These are phyloP conservation scores for Catocala nupta DNA, from an alignment of 2,888 invertebrate genomes.

Conservation along the genomic window DNA sequence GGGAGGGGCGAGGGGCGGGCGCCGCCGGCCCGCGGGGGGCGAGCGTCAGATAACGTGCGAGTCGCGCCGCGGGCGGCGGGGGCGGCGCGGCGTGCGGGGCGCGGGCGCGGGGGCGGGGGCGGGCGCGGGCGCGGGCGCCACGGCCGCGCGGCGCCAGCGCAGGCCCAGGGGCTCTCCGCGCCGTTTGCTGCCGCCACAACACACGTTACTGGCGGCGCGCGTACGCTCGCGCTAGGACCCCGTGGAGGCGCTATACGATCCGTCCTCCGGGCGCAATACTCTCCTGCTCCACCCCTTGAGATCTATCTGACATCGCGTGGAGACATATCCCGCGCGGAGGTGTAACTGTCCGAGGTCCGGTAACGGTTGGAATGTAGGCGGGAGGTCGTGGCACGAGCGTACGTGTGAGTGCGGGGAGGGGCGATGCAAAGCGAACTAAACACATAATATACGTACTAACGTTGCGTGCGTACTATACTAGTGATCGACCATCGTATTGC, in stretches of 20 bases:
- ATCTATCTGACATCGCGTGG: background rate
- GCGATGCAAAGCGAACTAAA: slow-evolving; percentile 77
- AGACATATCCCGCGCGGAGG: slow-evolving; percentile 26
- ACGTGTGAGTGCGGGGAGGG: slow-evolving; percentile 62
- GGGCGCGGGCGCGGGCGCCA: slow-evolving; percentile 64
- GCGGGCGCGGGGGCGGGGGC: slow-evolving; percentile 34
- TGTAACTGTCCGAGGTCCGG: background rate
- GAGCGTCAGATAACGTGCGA: slow-evolving; percentile 67
- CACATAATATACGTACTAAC: slow-evolving; percentile 46
- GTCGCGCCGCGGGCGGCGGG: slow-evolving; percentile 43
- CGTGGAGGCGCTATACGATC: slow-evolving; percentile 5
- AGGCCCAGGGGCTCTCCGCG: slow-evolving; percentile 67
- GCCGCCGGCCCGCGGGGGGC: slow-evolving; percentile 23
- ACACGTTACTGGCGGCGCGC: slow-evolving; percentile 42
- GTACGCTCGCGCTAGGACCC: slow-evolving; percentile 27
- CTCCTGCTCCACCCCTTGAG: too few species aligned
- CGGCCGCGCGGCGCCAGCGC: slow-evolving; percentile 74
- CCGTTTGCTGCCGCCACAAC: slow-evolving; percentile 67
- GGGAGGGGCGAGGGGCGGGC: slow-evolving; percentile 2
- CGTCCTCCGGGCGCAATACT: background rate
- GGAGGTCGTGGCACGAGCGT: slow-evolving; percentile 59
- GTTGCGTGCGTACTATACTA: slow-evolving; percentile 53
- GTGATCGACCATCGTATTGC: slow-evolving; percentile 28
- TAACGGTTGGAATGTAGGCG: slow-evolving; percentile 3
- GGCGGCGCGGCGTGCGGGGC: slow-evolving; percentile 48